Percentiles rank a stretch among this genome's conserved stretches.
These are phyloP conservation scores for Keiferia lycopersicella DNA, from an alignment of 2,888 invertebrate genomes.

Conservation along the genomic window DNA sequence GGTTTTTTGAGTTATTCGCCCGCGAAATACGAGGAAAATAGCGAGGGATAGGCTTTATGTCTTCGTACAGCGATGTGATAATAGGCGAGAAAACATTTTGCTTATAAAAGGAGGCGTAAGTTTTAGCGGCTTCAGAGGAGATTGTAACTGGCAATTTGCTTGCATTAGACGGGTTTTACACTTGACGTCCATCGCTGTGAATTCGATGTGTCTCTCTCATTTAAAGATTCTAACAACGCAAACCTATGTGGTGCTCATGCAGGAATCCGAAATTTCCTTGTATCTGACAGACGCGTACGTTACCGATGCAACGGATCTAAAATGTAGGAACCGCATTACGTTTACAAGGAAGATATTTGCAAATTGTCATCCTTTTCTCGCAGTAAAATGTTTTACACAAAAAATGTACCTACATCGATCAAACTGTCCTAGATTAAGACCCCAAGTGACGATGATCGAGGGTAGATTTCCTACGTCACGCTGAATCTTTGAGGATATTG, in stretches of 20 bases:
- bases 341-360: not conserved
- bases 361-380: not conserved
- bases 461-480: not conserved
- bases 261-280: too few relatives aligned
- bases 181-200: too few relatives aligned
- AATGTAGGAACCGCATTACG: too few relatives aligned
- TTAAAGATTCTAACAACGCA: too few relatives aligned
- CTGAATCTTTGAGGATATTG: not conserved
- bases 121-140: not conserved
- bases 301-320: too few relatives aligned
- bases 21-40: constrained; percentile 17
- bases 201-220: too few relatives aligned
- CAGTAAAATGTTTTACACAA: not conserved
- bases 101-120: not conserved
- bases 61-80: constrained; percentile 13
- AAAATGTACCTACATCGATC: constrained; percentile 11
- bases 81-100: constrained; percentile 14
- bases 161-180: too few relatives aligned
- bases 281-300: too few relatives aligned
- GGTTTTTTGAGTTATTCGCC: constrained; percentile 20
- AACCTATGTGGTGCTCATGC: too few relatives aligned
- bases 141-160: not conserved
- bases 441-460: constrained; percentile 1
- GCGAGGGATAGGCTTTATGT: constrained; percentile 16
- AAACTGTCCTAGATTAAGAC: constrained; percentile 6